These are phyloP conservation scores for Drosophila punjabiensis DNA, from an alignment of 1,140 invertebrate genomes.

Conservation along the genomic window DNA sequence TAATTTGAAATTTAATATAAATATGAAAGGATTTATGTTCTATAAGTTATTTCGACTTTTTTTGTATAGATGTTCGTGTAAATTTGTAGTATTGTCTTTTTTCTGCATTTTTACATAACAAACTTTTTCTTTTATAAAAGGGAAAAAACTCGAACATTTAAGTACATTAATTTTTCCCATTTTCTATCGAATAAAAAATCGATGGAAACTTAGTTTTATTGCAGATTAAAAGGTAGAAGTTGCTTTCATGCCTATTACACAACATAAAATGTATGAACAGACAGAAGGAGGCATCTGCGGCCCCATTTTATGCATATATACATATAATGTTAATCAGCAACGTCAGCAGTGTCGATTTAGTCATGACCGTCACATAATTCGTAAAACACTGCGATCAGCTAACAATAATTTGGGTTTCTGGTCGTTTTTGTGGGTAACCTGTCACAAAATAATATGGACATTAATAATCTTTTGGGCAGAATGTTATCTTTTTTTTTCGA, in stretches of 20 bases:
- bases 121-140: not conserved
- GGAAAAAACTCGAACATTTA: not conserved
- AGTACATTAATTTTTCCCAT: not conserved
- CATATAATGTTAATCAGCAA: too few species aligned
- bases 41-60: not conserved
- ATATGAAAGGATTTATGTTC: too few species aligned
- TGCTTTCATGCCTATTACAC: not conserved
- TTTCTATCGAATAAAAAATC: not conserved
- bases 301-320: not conserved
- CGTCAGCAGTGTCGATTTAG: too few species aligned
- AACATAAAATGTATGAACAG: not conserved
- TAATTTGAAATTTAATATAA: too few species aligned
- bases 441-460: too few species aligned
- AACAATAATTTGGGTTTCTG: too few species aligned
- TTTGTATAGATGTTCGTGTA: not conserved
- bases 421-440: too few species aligned
- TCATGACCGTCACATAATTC: too few species aligned
- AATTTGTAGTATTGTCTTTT: not conserved
- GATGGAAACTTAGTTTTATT: too few species aligned
- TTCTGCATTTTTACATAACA: too few species aligned
- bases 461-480: not conserved
- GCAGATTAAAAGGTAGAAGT: not conserved
- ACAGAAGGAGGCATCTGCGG: not conserved
- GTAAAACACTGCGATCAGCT: too few species aligned
- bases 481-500: not conserved